Percentiles rank a stretch among this genome's conserved stretches.
phyloP scores from a whole-genome alignment of 2,797 vertebrate species.

The Cuculus canorus region DNA sequence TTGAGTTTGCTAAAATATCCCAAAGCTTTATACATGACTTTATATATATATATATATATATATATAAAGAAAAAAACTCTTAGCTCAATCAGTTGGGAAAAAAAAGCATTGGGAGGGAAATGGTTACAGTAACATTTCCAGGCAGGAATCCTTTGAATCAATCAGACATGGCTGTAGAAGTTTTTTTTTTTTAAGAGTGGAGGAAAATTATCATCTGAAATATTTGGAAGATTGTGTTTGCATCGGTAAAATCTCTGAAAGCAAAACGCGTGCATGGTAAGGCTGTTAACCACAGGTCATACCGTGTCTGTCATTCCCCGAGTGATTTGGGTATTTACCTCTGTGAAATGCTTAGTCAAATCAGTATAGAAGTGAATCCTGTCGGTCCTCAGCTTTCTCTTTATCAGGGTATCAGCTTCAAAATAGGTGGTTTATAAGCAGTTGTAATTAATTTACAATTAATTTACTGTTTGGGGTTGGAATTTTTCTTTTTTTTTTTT shows the following conservation, averaged over 20 bases:
- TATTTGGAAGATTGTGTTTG: conserved; percentile 16
- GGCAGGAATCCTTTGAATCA: conserved; percentile 9
- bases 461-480: not conserved
- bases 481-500: not conserved
- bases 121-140: conserved; percentile 26
- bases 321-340: conserved; percentile 33
- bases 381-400: conserved; percentile 6
- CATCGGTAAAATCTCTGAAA: conserved; percentile 32
- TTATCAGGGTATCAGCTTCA: not conserved
- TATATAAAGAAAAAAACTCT: conserved; percentile 21
- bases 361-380: conserved; percentile 27
- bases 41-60: not conserved
- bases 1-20: conserved; percentile 83
- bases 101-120: fast-evolving
- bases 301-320: not conserved
- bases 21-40: conserved; percentile 72
- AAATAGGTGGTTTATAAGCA: not conserved
- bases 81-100: conserved; percentile 32
- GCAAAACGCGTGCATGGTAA: not conserved
- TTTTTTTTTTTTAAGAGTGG: conserved; percentile 19
- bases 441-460: not conserved
- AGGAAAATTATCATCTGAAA: conserved; percentile 22
- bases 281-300: conserved; percentile 65
- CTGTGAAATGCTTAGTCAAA: conserved; percentile 64
- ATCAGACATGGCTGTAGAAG: conserved; percentile 11